Evolutionary conservation across 2,113 vertebrate genomes (phyloP), one percentile per base, ranked within the genome.

Genomic region (Muscicapa adusta): DNA sequence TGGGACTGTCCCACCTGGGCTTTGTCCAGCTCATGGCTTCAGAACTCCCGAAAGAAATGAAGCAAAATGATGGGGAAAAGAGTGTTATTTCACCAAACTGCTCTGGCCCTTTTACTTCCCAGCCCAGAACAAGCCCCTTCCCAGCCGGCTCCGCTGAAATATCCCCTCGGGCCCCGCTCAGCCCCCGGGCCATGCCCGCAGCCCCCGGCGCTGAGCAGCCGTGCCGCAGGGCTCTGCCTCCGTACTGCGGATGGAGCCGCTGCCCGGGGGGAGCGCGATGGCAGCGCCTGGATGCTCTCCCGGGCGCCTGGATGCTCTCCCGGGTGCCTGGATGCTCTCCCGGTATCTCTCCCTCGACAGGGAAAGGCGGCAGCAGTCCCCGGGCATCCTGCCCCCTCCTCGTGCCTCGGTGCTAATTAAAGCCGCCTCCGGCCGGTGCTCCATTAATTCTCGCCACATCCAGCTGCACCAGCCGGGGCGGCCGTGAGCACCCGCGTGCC

Each of bases 401-500:
- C 34, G 71, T 48, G 9, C 50, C n/a, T 88, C 61, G 6, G 58
- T 2, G 14, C 87, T 94, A 93, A 95, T 97, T 91, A 95, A 91
- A 97, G 94, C 91, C 15, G 50, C 70, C 89, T 95, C 89, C 26
- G 33, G 80, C 62, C 45, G 18, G 73, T 8, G 71, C 92, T 92
- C 80, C 17, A 91, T 95, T 94, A 95, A 95, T 97, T 95, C 95
- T 94, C 38, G 3, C 93, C 91, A 57, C 95, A 96, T 94, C 77
- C 96, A 96, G 94, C 81, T 97, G 96, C 94, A 88, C 87, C 95
- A 96, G 88, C 33, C 85, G 25, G 61, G 88, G 58, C 5, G 42
- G 57, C 2, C 40, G 72, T 1, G 31, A 87, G 74, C 19, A 1
- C 33, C 85, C 29, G 28, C 2, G 34, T 14, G 84, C 57, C 6